Evolutionary conservation across 2,113 vertebrate species (phyloP).

Genomic region (Acrocephalus kingi): DNA sequence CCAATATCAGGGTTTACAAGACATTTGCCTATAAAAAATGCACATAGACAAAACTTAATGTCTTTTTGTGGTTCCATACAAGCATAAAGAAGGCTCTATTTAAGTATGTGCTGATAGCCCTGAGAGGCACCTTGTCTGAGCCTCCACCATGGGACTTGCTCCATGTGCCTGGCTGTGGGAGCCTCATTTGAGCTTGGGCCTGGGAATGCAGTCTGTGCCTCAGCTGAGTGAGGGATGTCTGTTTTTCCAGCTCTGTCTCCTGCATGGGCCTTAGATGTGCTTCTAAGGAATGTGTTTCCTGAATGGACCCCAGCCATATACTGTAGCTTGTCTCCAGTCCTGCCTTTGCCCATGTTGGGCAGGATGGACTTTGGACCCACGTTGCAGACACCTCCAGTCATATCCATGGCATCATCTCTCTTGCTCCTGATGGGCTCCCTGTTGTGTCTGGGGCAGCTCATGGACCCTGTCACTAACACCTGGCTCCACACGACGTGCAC

Average conservation of each 20-base stretch:
- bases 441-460: not conserved
- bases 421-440: not conserved
- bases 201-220: not conserved
- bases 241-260: not conserved
- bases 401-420: not conserved
- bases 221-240: rapidly evolving
- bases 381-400: not conserved
- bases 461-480: not conserved
- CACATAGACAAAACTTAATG: not conserved
- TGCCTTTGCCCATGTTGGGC: not conserved
- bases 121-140: not conserved
- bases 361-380: not conserved
- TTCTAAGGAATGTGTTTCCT: not conserved
- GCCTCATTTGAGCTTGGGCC: not conserved
- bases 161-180: rapidly evolving
- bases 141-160: not conserved
- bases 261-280: rapidly evolving
- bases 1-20: not conserved
- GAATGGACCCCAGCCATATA: not conserved
- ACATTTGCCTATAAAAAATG: not conserved
- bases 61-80: not conserved
- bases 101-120: not conserved
- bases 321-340: not conserved
- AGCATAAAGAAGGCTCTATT: not conserved
- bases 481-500: not conserved